Conservation (phyloP, 2,113 vertebrate species). For the Microcebus ravelobensis region DNA sequence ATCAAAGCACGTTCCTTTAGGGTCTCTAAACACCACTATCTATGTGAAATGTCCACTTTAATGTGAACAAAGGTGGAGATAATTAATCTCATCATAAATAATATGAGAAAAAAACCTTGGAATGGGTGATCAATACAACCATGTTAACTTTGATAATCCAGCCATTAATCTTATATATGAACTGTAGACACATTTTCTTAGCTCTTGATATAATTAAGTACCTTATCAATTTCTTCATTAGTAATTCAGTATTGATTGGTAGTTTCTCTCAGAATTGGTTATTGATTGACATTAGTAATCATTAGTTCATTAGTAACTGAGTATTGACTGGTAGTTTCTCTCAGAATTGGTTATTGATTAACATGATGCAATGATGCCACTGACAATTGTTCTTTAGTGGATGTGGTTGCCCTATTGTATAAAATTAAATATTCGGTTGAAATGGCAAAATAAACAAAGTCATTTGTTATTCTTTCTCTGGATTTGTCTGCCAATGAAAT, state of each 20-base stretch:
- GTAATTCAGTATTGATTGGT: neutral
- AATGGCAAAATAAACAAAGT: neutral
- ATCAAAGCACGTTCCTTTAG: neutral
- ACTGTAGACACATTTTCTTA: neutral
- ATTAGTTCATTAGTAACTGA: neutral
- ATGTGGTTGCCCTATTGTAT: neutral
- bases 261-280: neutral
- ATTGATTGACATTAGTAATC: neutral
- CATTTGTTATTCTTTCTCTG: neutral
- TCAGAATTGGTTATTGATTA: slow-evolving; percentile 35
- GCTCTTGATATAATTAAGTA: slow-evolving; percentile 3
- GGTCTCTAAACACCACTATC: neutral
- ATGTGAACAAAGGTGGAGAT: neutral
- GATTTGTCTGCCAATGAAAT: neutral
- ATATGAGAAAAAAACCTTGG: neutral
- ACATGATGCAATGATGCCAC: neutral
- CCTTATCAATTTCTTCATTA: slow-evolving; percentile 13
- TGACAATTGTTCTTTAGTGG: neutral
- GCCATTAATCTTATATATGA: neutral
- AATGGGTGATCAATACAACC: neutral
- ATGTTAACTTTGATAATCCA: neutral
- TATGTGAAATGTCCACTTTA: neutral
- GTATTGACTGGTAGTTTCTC: neutral
- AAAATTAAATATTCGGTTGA: neutral
- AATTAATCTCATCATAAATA: slow-evolving; percentile 10